Evolutionary conservation across 1,140 invertebrate species (phyloP).

Genomic region (Cotesia chilonis): DNA sequence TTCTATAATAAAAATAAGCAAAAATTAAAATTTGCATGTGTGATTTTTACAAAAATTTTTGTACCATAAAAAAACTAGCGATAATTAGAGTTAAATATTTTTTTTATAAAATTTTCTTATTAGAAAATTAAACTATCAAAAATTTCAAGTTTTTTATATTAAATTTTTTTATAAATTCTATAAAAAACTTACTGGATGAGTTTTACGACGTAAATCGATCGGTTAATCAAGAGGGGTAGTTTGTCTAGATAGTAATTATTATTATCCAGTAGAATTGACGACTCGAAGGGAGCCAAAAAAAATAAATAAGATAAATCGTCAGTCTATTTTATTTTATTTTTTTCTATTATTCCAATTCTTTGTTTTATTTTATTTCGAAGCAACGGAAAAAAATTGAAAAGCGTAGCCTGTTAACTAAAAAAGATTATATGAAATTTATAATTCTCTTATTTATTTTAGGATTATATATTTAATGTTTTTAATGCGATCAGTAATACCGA

Average conservation of each 20-base stretch:
- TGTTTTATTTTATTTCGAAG: too few relatives aligned
- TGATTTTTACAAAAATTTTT: too few relatives aligned
- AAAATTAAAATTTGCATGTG: too few relatives aligned
- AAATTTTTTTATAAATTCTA: neutral
- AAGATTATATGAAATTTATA: too few relatives aligned
- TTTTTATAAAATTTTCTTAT: too few relatives aligned
- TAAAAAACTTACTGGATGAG: neutral
- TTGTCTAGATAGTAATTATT: constrained; percentile 30
- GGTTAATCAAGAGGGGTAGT: constrained; percentile 32
- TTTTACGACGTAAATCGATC: constrained; percentile 16
- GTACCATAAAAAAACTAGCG: too few relatives aligned
- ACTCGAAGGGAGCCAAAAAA: neutral
- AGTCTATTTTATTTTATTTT: constrained; percentile 23
- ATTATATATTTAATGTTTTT: too few relatives aligned
- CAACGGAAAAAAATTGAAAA: constrained; percentile 2
- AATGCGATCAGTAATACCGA: too few relatives aligned
- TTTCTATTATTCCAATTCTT: constrained; percentile 1
- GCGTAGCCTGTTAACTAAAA: too few relatives aligned
- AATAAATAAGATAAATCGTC: constrained; percentile 14
- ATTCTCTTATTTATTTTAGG: too few relatives aligned
- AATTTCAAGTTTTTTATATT: neutral
- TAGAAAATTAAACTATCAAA: neutral
- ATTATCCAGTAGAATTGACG: constrained; percentile 13
- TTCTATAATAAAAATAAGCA: too few relatives aligned
- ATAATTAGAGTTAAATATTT: too few relatives aligned